Conservation (phyloP, 2,113 vertebrate species). For the Neomonachus schauinslandi region DNA sequence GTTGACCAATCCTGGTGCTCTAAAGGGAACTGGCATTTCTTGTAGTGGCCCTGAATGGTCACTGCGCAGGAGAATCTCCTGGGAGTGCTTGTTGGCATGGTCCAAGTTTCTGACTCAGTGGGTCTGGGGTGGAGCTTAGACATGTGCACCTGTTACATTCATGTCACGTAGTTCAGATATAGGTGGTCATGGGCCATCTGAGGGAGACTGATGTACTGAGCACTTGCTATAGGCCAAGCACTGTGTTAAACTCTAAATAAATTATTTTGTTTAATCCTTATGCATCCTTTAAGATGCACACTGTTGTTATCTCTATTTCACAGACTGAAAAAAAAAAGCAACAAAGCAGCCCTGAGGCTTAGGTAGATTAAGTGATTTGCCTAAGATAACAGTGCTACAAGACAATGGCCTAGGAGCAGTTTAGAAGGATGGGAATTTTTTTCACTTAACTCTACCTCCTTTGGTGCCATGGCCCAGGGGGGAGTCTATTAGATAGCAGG, state of each 20-base stretch:
- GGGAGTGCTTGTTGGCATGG: background rate
- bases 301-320: background rate
- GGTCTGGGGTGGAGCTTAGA: too few relatives aligned
- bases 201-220: background rate
- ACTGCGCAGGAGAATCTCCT: background rate
- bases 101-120: background rate
- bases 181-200: background rate
- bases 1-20: background rate
- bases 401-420: background rate
- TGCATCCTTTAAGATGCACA: background rate
- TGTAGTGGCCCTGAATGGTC: background rate
- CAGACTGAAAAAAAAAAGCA: background rate
- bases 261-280: background rate
- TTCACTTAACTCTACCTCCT: background rate
- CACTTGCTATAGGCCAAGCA: background rate
- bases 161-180: accelerated
- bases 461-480: background rate
- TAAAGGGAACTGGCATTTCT: background rate
- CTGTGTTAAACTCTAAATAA: background rate
- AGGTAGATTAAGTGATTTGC: constrained; percentile 19
- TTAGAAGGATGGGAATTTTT: background rate
- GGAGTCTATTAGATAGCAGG: background rate
- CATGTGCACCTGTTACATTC: too few relatives aligned
- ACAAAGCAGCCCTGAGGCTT: background rate
- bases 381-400: background rate